Base-by-base conservation (phyloP, 2,113 vertebrate genomes). In the Spizaetus ornatus region DNA sequence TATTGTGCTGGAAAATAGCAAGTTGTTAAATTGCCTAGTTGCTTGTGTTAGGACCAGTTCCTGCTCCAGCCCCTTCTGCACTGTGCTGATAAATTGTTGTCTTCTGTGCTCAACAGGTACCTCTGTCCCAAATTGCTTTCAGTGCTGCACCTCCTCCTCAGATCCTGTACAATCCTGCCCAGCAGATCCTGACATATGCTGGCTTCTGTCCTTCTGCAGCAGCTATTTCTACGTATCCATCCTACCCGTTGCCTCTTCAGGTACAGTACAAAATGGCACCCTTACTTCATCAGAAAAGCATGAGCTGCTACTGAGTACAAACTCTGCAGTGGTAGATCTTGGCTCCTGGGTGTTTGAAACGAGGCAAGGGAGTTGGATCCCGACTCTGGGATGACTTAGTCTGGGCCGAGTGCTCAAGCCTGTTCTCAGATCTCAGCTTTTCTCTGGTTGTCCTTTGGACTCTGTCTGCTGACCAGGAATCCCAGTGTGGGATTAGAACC, bases 101-200 rank as follows among this genome's bases (percentile, higher is more conserved):
- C 31, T 88, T 86, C 59, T 83, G 26, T 82, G 63, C 78, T 91
- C 79, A 93, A 94, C 98, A 99, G 98, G 98, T 98, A 48, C 99
- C 98, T 1, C 63, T 98, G 93, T 97, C 98, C 72, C 98, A 98
- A 91, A 92, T 98, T 10, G 96, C 98, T 73, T 97, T 98, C 29
- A 98, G 98, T 89, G 98, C 98, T 0, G 91, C 98, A 3, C 95
- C 98, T 5, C 98, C 98, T 6, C 99, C 99, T 56, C 99, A 99
- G 97, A 99, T 99, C 93, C 97, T 99, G 61, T 99, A 99, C 97
- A 99, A 99, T 92, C 99, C 99, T 2, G 98, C 98, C 15, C 99
- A 99, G 96, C 99, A 99, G 96, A 98, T 99, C 96, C 95, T 99
- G 92, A 98, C 98, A 12, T 99, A 98, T 1, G 32, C 98, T 2